These are phyloP conservation scores for Brachionus sp. DNA, from an alignment of 1,140 invertebrate genomes.

Conservation along the genomic window DNA sequence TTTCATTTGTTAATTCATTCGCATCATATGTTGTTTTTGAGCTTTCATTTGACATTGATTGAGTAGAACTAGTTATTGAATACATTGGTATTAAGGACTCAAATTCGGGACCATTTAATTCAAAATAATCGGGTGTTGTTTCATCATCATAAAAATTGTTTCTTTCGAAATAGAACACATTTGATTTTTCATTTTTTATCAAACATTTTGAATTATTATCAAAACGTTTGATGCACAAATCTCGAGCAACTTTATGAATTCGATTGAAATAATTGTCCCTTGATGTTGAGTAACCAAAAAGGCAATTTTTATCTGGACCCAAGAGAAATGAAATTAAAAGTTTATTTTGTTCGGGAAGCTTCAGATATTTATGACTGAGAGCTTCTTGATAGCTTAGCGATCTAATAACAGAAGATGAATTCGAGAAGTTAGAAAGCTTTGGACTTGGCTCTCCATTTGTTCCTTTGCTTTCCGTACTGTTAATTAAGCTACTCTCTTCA, in stretches of 20 bases:
- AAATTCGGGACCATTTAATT: background rate
- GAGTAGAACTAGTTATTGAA: background rate
- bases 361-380: background rate
- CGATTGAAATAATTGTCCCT: background rate
- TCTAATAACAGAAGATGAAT: background rate
- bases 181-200: background rate
- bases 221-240: background rate
- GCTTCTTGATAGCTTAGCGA: background rate
- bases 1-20: background rate
- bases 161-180: background rate
- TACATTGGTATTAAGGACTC: background rate
- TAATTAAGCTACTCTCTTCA: background rate
- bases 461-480: background rate
- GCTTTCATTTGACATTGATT: background rate
- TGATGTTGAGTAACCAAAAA: background rate
- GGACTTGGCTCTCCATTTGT: background rate
- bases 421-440: background rate
- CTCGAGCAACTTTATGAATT: background rate
- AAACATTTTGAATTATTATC: background rate
- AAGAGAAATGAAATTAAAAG: background rate
- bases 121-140: background rate
- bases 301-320: background rate
- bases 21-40: slow-evolving; percentile 13
- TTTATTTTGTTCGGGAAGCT: background rate
- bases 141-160: background rate